Conservation (phyloP, 2,113 vertebrate genomes). For the Hemiprocne comata region DNA sequence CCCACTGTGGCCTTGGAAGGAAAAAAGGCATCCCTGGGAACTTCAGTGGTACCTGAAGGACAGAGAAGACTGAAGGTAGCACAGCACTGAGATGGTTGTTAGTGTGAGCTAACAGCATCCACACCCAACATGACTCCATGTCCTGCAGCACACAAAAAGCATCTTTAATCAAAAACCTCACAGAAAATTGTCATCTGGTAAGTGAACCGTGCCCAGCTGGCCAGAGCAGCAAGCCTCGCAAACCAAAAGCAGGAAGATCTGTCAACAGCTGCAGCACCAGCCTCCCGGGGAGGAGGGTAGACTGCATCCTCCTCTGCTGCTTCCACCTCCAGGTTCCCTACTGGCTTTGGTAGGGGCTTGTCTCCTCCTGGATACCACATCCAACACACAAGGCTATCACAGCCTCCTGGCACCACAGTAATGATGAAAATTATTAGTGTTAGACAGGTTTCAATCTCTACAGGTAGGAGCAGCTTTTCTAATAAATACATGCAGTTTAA, state of each 20-base stretch:
- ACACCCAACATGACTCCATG: neutral
- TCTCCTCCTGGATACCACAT: neutral
- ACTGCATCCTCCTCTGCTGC: too few relatives aligned
- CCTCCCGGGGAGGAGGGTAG: rapidly evolving
- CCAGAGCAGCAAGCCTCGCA: neutral
- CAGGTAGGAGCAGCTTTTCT: neutral
- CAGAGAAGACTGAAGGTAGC: neutral
- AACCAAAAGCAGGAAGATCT: neutral
- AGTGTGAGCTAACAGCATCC: neutral
- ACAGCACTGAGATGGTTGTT: neutral
- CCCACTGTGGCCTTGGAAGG: neutral
- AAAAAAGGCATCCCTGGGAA: neutral
- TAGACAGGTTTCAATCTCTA: neutral
- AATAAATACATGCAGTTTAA: neutral
- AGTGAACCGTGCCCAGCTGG: neutral
- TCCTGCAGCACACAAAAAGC: neutral
- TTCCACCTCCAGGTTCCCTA: neutral
- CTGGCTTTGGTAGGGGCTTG: neutral
- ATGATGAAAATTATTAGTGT: neutral
- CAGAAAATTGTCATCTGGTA: neutral
- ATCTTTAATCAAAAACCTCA: neutral
- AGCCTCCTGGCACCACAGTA: neutral
- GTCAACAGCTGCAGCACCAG: neutral
- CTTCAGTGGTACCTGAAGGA: neutral
- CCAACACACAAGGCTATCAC: neutral